Evolutionary conservation across 2,888 invertebrate genomes (phyloP), one percentile per base, ranked within the genome.

Genomic region (Cremastinae sp.): DNA sequence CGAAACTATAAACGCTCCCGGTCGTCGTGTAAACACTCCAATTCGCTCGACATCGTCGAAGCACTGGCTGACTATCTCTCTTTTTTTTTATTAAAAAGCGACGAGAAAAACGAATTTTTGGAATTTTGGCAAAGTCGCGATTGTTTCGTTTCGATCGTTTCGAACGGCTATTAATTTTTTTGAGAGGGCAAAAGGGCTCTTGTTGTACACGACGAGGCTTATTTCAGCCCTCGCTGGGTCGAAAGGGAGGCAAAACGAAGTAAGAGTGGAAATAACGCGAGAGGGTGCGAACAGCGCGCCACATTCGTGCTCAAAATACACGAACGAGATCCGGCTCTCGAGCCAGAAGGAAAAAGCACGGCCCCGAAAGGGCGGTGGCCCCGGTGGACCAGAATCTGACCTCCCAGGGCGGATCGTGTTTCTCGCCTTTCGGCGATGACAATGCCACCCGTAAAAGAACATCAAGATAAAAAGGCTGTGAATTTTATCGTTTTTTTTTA

Each of bases 351-450:
- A 78, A 78, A 78, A 80, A 75, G 74, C 80, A 77, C 69, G 53
- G 28, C 45, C 28, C 28, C 20, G 59, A 59, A 74, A 77, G 70
- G 74, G 75, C 70, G 71, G 77, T 81, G 83, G 83, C 83, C 81
- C 84, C 78, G 81, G 78, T 80, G 81, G 83, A 81, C 80, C 83
- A 81, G 83, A 88, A 87, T 88, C 87, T 88, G 86, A 88, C 87
- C 88, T 87, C 81, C 78, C 28, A 2, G 28, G 28, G 81, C 71
- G 82, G 86, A 87, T 88, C 87, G 84, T 84, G 80, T 88, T 87
- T 86, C 88, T 78, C 84, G 83, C 87, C 85, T 86, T 82, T 82
- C 61, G 80, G 80, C 81, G 81, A 79, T 65, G 41, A 38, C 28
- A 47, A 62, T 5, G 14, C 79, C 78, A 79, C 81, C 78, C 16